Percentiles rank a stretch among this genome's conserved stretches.
These are phyloP conservation scores for Melikaiella ostensackeni DNA, from an alignment of 2,888 invertebrate genomes.

Conservation along the genomic window DNA sequence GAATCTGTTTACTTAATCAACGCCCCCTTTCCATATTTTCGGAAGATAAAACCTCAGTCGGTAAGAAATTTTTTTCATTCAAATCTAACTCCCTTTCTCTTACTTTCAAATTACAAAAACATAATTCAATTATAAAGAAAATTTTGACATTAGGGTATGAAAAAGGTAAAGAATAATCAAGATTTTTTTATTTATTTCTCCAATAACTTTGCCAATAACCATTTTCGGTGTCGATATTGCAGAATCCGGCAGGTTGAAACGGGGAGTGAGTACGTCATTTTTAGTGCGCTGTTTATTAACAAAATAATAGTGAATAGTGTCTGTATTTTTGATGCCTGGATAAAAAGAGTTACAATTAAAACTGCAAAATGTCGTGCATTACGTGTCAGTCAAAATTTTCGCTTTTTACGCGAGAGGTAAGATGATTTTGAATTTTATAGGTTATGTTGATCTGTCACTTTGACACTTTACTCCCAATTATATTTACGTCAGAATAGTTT, in stretches of 20 bases:
- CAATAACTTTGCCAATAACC: too few relatives aligned
- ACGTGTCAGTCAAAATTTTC: conserved; percentile 85
- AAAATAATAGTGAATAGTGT: not conserved
- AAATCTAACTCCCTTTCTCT: not conserved
- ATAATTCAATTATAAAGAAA: not conserved
- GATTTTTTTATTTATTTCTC: not conserved
- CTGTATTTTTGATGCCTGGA: not conserved
- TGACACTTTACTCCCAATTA: conserved; percentile 30
- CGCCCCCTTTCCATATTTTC: not conserved
- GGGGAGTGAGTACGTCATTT: not conserved
- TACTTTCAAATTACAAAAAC: not conserved
- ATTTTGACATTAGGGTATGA: not conserved
- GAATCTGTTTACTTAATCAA: not conserved
- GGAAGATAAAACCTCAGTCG: not conserved
- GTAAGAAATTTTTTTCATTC: not conserved
- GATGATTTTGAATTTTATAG: conserved; percentile 43
- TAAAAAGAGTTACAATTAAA: not conserved
- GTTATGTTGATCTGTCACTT: conserved; percentile 40
- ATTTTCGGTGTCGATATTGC: conserved; percentile 21
- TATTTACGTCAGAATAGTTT: not conserved
- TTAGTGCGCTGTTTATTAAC: not conserved
- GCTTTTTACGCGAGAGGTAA: conserved; percentile 86
- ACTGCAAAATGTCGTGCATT: conserved; percentile 83
- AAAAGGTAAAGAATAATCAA: not conserved
- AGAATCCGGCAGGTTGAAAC: not conserved